Conservation (phyloP, 2,113 vertebrate species). For the Chaenocephalus aceratus region DNA sequence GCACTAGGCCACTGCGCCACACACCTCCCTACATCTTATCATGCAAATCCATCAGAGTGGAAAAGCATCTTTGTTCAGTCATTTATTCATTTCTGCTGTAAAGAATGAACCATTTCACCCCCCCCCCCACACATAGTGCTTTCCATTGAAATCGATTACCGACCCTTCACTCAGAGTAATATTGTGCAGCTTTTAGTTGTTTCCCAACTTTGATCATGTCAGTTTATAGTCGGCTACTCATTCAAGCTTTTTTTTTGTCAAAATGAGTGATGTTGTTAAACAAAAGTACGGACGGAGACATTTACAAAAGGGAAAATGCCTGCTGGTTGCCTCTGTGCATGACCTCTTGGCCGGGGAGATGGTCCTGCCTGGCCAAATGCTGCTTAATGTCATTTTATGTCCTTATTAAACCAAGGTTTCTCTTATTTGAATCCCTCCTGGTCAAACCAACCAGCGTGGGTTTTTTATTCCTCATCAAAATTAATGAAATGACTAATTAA, state of each 20-base stretch:
- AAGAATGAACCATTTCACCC: conserved; percentile 24
- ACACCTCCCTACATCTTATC: no score
- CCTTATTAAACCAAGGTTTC: conserved; percentile 50
- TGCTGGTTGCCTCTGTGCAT: conserved; percentile 82
- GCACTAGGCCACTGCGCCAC: no score
- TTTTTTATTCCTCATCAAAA: conserved; percentile 51
- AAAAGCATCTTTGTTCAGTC: conserved; percentile 18
- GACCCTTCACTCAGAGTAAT: conserved; percentile 29
- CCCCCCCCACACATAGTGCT: conserved; percentile 15
- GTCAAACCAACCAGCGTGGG: conserved; percentile 28
- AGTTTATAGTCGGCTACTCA: conserved; percentile 60
- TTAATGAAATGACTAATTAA: conserved; percentile 74
- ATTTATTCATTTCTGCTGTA: conserved; percentile 61
- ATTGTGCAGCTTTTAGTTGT: conserved; percentile 46
- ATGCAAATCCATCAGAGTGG: conserved; percentile 39
- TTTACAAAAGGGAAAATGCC: conserved; percentile 77
- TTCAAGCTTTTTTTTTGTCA: conserved; percentile 67
- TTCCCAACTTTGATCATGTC: conserved; percentile 18
- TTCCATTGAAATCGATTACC: conserved; percentile 25
- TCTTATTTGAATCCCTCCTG: conserved; percentile 39
- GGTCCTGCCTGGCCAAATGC: conserved; percentile 68
- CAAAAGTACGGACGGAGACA: conserved; percentile 62
- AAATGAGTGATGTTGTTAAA: conserved; percentile 63
- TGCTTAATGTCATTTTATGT: conserved; percentile 79
- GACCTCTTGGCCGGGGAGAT: conserved; percentile 72